Percentiles rank a stretch among this genome's conserved stretches.
These are phyloP conservation scores for Pelecanoides urinatrix DNA, from an alignment of 2,113 vertebrate species.

Conservation along the genomic window DNA sequence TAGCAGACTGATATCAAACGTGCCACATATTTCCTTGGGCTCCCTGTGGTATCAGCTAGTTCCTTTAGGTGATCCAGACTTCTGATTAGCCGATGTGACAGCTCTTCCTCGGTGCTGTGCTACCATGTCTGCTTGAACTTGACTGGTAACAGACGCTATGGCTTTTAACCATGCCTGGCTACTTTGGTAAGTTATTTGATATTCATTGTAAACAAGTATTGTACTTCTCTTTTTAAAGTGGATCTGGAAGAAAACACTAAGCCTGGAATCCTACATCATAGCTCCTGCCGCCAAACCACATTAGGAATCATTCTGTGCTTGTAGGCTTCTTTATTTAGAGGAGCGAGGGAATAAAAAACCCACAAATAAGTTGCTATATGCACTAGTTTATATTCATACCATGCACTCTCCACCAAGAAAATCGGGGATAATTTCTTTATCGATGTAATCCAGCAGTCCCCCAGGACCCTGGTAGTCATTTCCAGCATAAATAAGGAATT, in stretches of 20 bases:
- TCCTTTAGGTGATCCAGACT: not conserved
- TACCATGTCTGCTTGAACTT: not conserved
- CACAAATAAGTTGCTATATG: not conserved
- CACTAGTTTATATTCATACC: conserved; percentile 72
- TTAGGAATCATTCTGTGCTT: not conserved
- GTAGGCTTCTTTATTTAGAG: not conserved
- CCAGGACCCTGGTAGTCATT: conserved; percentile 95
- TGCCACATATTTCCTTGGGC: not conserved
- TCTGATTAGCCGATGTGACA: not conserved
- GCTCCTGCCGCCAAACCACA: not conserved
- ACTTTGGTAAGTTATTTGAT: not conserved
- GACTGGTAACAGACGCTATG: not conserved
- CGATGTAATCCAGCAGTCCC: conserved; percentile 91
- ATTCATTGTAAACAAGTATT: not conserved
- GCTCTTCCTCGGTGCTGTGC: not conserved
- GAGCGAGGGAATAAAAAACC: not conserved
- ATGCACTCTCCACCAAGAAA: conserved; percentile 92
- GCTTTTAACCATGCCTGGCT: not conserved
- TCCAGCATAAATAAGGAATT: conserved; percentile 95
- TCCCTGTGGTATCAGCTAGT: not conserved
- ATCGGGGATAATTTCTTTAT: conserved; percentile 90
- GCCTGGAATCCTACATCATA: not conserved
- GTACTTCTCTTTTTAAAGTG: not conserved
- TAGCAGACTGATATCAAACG: not conserved
- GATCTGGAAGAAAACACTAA: not conserved